Percentiles rank a stretch among this genome's conserved stretches.
Conservation (phyloP, 2,888 invertebrate genomes). For the Cryptocephalus moraei region DNA sequence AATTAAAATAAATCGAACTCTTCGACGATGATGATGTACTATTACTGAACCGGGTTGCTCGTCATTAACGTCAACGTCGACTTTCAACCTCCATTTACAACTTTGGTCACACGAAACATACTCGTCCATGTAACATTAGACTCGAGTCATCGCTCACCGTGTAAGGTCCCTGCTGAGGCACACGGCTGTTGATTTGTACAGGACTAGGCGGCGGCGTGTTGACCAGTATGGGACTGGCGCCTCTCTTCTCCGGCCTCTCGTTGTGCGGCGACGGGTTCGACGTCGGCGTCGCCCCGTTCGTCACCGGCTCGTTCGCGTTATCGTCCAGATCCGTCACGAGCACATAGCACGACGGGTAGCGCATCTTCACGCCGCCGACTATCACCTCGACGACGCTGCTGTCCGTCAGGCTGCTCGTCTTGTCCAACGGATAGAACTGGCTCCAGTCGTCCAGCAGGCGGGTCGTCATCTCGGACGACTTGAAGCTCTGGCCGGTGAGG, state of each 20-base stretch:
- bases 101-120: too few species aligned
- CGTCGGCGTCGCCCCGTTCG: slow-evolving; percentile 9
- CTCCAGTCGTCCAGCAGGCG: slow-evolving; percentile 89
- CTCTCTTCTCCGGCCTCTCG: slow-evolving; percentile 9
- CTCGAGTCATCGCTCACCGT: slow-evolving; percentile 21
- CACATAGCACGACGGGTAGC: slow-evolving; percentile 92
- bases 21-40: too few species aligned
- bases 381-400: slow-evolving; percentile 47
- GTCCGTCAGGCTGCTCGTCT: slow-evolving; percentile 42
- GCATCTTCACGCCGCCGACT: slow-evolving; percentile 82
- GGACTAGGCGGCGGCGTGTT: slow-evolving; percentile 41
- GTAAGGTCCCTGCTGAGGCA: slow-evolving; percentile 36
- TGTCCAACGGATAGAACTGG: slow-evolving; percentile 84
- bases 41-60: too few species aligned
- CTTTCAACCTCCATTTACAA: too few species aligned
- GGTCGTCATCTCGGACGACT: slow-evolving; percentile 58
- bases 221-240: slow-evolving; percentile 23
- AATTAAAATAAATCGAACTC: too few species aligned
- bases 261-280: background rate
- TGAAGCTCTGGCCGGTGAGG: slow-evolving; percentile 75
- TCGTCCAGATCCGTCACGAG: slow-evolving; percentile 82
- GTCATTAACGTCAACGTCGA: too few species aligned
- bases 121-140: too few species aligned
- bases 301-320: slow-evolving; percentile 34
- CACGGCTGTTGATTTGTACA: slow-evolving; percentile 34